These are phyloP conservation scores for Gymnocheta viridis DNA, from an alignment of 2,888 invertebrate species.

Conservation along the genomic window DNA sequence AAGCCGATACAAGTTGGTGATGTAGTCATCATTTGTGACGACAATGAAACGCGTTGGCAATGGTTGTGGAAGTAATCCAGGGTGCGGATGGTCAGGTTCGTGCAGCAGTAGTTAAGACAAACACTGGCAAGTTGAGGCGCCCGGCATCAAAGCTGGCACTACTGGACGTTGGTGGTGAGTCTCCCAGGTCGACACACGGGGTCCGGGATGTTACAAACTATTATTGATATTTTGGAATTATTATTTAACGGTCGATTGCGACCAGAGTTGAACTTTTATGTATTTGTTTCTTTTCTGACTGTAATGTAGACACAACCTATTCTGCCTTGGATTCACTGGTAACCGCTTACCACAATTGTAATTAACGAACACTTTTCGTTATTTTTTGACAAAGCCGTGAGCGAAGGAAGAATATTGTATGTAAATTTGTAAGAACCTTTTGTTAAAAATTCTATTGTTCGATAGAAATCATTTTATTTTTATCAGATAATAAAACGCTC, in stretches of 20 bases:
- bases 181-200: conserved; percentile 4
- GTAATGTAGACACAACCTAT: no score
- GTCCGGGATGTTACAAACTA: background rate
- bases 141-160: background rate
- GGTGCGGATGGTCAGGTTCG: background rate
- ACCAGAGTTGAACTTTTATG: no score
- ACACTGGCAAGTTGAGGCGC: background rate
- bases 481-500: no score
- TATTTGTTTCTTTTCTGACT: no score
- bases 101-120: background rate
- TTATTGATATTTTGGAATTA: background rate
- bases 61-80: background rate
- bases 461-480: no score
- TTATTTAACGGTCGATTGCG: background rate
- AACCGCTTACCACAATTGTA: no score
- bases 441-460: no score
- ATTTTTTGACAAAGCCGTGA: no score
- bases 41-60: background rate
- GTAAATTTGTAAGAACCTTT: no score
- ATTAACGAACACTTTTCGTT: no score
- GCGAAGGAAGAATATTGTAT: no score
- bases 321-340: no score
- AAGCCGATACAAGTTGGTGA: background rate
- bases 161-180: background rate
- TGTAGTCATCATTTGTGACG: background rate